These are phyloP conservation scores for Nemurella pictetii DNA, from an alignment of 2,888 invertebrate genomes.

Conservation along the genomic window DNA sequence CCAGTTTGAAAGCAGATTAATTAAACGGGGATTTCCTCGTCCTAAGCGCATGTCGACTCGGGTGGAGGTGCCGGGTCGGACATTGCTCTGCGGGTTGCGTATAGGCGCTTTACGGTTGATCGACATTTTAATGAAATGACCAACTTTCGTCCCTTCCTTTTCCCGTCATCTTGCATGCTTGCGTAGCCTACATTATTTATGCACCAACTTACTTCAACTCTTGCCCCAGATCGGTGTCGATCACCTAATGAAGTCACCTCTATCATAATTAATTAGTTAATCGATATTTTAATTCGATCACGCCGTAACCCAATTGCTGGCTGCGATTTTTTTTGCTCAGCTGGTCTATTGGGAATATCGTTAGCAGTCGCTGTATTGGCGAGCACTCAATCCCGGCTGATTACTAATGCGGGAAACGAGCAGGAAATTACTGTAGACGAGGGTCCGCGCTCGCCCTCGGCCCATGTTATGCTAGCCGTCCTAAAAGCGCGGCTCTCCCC, in stretches of 20 bases:
- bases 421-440: constrained; percentile 20
- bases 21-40: neutral
- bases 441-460: neutral
- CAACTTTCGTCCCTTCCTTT: neutral
- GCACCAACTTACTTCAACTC: neutral
- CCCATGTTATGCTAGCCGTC: neutral
- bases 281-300: constrained; percentile 24
- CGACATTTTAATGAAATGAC: neutral
- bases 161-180: neutral
- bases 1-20: neutral
- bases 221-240: neutral
- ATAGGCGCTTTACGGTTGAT: neutral
- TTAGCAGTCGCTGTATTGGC: constrained; percentile 1
- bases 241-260: constrained; percentile 1
- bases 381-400: constrained; percentile 26
- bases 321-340: neutral
- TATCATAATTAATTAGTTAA: constrained; percentile 12
- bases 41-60: neutral
- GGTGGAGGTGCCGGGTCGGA: neutral
- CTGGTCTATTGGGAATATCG: constrained; percentile 19
- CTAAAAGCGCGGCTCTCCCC: neutral
- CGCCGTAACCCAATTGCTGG: neutral
- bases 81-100: neutral
- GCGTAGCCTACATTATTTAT: neutral
- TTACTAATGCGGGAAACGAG: constrained; percentile 31